Evolutionary conservation across 2,797 vertebrate species (phyloP), one percentile per base, ranked within the genome.

Genomic region (Bovichtus diacanthus): DNA sequence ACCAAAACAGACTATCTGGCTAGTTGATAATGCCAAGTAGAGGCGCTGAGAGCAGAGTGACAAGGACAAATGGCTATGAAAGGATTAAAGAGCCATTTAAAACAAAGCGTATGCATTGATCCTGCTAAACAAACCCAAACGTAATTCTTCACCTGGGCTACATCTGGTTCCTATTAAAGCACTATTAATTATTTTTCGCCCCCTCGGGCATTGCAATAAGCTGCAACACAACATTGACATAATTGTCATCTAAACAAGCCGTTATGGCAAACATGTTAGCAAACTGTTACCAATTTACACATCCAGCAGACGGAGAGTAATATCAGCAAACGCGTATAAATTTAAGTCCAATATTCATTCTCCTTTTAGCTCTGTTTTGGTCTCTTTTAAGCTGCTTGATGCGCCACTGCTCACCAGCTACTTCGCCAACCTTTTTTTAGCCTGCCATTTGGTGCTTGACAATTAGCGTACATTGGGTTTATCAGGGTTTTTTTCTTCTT

Each of bases 11-110:
- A 74, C 77, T 76, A 76, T 88, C 78, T 77, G 81, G 62, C 65
- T 58, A 72, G 88, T 82, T 89, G 85, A 90, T 87, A 83, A 84
- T 72, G 74, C 66, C 51, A 88, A 73, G 71, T 27, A 61, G 78
- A 82, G 34, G 54, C 78, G 61, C 75, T 39, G 46, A 53, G 77
- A 83, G 53, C 62, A 71, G 78, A 82, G 53, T 60, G 78, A 81
- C 81, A 82, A 76, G 80, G 70, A 84, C 78, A 80, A 85, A 87
- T 58, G 68, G 59, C 74, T 71, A 70, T 74, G 23, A 83, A 74
- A 69, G 47, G 27, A 62, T 60, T 77, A 59, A 64, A 83, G 64
- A 79, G 72, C 62, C 50, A 55, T 87, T 80, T 80, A 74, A 81
- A 80, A 74, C 41, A 64, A 44, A 47, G 39, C 4, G 23, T 29